These are phyloP conservation scores for Lysandra bellargus DNA, from an alignment of 2,888 invertebrate genomes.

Conservation along the genomic window DNA sequence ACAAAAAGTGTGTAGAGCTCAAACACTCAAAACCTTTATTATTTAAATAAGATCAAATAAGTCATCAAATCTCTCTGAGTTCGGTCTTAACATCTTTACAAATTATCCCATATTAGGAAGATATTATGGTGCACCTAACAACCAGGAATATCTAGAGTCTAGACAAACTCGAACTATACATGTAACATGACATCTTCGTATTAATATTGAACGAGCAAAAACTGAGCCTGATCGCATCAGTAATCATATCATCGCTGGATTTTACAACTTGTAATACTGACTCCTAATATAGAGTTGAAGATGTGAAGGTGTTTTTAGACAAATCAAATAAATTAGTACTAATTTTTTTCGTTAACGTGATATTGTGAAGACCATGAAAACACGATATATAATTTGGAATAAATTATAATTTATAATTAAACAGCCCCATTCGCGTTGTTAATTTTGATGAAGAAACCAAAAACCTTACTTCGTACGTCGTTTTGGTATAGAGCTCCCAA, in stretches of 20 bases:
- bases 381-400: no score
- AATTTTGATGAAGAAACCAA: no score
- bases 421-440: no score
- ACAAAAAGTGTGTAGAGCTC: no score
- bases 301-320: neutral
- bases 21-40: no score
- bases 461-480: no score
- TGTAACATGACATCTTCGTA: constrained; percentile 17
- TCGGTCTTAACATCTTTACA: no score
- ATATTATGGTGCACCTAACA: neutral
- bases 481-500: neutral
- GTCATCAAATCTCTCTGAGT: no score
- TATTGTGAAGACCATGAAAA: no score
- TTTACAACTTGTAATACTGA: neutral
- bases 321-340: neutral
- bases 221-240: neutral
- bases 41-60: no score
- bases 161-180: constrained; percentile 19
- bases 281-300: neutral
- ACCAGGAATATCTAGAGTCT: neutral
- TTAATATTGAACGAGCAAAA: constrained; percentile 26
- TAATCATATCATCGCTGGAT: constrained; percentile 1
- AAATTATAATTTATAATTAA: no score
- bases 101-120: neutral
- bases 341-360: no score